phyloP scores from a whole-genome alignment of 2,888 invertebrate species.

The Allolobophora icterica region DNA sequence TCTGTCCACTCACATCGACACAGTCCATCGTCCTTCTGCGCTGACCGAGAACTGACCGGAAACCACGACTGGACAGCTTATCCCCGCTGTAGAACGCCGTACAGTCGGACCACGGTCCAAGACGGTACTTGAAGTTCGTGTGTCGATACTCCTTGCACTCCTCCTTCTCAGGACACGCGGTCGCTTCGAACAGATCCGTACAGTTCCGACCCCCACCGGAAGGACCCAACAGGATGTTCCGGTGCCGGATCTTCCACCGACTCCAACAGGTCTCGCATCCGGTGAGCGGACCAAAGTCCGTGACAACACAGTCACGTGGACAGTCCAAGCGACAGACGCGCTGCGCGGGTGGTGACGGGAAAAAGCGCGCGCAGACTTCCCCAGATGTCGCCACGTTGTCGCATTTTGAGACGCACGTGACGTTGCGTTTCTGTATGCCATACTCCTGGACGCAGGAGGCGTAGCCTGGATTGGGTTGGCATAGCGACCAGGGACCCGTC shows the following conservation, averaged over 20 bases:
- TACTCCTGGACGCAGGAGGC: constrained; percentile 30
- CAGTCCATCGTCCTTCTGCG: constrained; percentile 43
- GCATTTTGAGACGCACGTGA: constrained; percentile 60
- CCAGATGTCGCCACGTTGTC: background rate
- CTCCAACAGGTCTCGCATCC: constrained; percentile 44
- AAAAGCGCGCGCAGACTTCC: constrained; percentile 39
- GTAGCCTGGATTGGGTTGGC: constrained; percentile 33
- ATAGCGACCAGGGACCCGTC: constrained; percentile 42
- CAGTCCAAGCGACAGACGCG: constrained; percentile 41
- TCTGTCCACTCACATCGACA: constrained; percentile 39
- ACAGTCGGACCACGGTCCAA: constrained; percentile 41
- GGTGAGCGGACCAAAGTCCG: constrained; percentile 50
- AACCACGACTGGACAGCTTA: constrained; percentile 35
- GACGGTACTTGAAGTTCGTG: constrained; percentile 39
- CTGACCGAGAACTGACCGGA: constrained; percentile 42
- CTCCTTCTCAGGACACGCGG: constrained; percentile 31
- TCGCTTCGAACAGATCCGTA: constrained; percentile 35
- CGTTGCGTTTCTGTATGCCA: constrained; percentile 43
- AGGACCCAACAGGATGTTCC: constrained; percentile 41
- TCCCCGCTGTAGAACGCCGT: constrained; percentile 38
- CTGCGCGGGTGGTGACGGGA: constrained; percentile 34
- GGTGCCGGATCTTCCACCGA: constrained; percentile 37
- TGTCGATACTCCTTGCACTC: constrained; percentile 39
- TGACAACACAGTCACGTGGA: constrained; percentile 45
- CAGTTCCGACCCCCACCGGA: constrained; percentile 40